phyloP scores from a whole-genome alignment of 2,113 vertebrate genomes.

The Struthio camelus region DNA sequence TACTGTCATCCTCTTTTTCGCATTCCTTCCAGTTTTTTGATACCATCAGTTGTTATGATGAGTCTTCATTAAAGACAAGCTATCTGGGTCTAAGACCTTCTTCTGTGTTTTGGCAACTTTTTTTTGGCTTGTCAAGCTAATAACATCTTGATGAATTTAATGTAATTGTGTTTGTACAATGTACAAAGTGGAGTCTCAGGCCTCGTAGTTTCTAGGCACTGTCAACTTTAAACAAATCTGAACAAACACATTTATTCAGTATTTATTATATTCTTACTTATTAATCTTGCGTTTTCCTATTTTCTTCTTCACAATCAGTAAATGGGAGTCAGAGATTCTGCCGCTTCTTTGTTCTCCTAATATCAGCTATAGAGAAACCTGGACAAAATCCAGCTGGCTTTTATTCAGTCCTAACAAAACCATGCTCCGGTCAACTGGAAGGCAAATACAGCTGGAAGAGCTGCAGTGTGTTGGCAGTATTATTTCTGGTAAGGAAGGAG shows the following conservation, averaged over 20 bases:
- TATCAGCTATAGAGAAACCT: too few species aligned
- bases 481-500: too few species aligned
- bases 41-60: neutral
- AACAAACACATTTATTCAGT: neutral
- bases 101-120: neutral
- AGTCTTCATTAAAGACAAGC: neutral
- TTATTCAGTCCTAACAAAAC: too few species aligned
- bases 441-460: too few species aligned
- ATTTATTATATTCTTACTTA: neutral
- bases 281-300: neutral
- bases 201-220: neutral
- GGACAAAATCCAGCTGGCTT: too few species aligned
- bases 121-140: neutral
- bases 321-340: neutral
- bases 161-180: neutral
- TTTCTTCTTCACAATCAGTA: neutral
- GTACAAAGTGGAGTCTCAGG: neutral
- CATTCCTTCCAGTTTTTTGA: neutral
- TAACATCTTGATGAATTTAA: neutral
- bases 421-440: too few species aligned
- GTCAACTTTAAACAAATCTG: neutral
- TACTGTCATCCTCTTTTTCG: neutral
- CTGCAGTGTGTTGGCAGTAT: too few species aligned
- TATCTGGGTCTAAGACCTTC: neutral
- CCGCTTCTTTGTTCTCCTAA: accelerated